Percentiles rank a stretch among this genome's conserved stretches.
phyloP scores from a whole-genome alignment of 2,888 invertebrate species.

The Sphecodes monilicornis region DNA sequence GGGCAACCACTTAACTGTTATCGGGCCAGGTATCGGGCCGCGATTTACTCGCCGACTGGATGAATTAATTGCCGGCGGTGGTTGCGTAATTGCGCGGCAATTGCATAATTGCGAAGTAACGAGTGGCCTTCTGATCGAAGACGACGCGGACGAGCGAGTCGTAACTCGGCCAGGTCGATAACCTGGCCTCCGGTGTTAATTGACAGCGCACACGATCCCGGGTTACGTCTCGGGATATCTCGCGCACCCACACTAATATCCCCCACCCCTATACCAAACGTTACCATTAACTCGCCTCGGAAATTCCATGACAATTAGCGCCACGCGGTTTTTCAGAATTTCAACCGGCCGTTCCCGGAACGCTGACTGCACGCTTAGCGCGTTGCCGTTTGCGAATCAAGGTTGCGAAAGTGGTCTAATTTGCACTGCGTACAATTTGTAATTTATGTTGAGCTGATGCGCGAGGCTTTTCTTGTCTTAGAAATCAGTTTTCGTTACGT shows the following conservation, averaged over 20 bases:
- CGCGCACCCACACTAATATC: background rate
- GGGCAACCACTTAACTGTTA: background rate
- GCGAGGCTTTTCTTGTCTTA: background rate
- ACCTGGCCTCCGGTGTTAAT: constrained; percentile 54
- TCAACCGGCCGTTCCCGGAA: background rate
- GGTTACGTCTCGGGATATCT: constrained; percentile 12
- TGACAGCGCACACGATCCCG: constrained; percentile 50
- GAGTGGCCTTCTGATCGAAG: constrained; percentile 58
- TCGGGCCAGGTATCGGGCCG: background rate
- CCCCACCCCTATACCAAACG: constrained; percentile 9
- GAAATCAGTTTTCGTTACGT: background rate
- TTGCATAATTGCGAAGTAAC: constrained; percentile 53
- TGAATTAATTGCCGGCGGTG: constrained; percentile 42
- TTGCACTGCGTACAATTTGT: background rate
- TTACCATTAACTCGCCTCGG: constrained; percentile 20
- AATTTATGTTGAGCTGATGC: background rate
- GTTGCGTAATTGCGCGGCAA: constrained; percentile 51
- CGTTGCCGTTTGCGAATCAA: background rate
- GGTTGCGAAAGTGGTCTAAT: background rate
- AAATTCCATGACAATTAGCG: constrained; percentile 36
- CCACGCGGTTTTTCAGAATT: constrained; percentile 27
- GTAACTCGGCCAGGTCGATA: constrained; percentile 62
- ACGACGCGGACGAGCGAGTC: constrained; percentile 39
- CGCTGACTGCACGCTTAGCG: constrained; percentile 4
- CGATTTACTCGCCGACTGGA: constrained; percentile 23